Conservation (phyloP, 2,113 vertebrate genomes). For the Connochaetes taurinus region DNA sequence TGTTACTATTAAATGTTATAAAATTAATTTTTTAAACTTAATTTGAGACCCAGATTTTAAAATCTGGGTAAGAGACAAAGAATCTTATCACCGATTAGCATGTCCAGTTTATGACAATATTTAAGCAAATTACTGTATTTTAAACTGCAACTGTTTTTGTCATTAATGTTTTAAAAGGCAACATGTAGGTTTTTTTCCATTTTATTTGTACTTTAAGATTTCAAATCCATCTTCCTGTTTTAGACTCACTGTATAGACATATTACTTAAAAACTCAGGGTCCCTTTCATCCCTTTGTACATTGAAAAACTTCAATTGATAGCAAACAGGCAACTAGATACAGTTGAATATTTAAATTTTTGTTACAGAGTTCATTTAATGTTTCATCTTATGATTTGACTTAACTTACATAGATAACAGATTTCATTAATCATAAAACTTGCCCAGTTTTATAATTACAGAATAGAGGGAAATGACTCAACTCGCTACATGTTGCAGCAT, state of each 20-base stretch:
- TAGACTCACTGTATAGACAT: constrained; percentile 33
- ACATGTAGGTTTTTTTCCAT: background rate
- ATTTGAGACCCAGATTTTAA: constrained; percentile 48
- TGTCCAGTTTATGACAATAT: constrained; percentile 20
- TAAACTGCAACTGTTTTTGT: constrained; percentile 25
- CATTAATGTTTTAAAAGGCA: constrained; percentile 34
- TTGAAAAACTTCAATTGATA: constrained; percentile 45
- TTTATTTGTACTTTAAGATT: constrained; percentile 33
- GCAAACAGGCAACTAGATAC: constrained; percentile 35
- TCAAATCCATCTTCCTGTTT: constrained; percentile 50
- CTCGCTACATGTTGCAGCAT: constrained; percentile 33
- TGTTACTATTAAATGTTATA: constrained; percentile 35
- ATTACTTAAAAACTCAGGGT: constrained; percentile 69
- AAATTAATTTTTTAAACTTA: constrained; percentile 27
- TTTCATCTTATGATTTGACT: constrained; percentile 54
- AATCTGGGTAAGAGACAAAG: constrained; percentile 1
- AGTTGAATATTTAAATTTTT: constrained; percentile 38
- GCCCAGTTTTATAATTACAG: background rate
- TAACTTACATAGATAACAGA: constrained; percentile 12
- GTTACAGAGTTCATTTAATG: constrained; percentile 37
- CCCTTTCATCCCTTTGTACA: constrained; percentile 37
- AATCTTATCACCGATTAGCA: constrained; percentile 17
- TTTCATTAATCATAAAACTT: constrained; percentile 48
- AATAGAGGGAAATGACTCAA: constrained; percentile 50
- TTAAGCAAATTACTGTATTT: constrained; percentile 36